These are phyloP conservation scores for Neopelma chrysocephalum DNA, from an alignment of 2,797 vertebrate species.

Conservation along the genomic window DNA sequence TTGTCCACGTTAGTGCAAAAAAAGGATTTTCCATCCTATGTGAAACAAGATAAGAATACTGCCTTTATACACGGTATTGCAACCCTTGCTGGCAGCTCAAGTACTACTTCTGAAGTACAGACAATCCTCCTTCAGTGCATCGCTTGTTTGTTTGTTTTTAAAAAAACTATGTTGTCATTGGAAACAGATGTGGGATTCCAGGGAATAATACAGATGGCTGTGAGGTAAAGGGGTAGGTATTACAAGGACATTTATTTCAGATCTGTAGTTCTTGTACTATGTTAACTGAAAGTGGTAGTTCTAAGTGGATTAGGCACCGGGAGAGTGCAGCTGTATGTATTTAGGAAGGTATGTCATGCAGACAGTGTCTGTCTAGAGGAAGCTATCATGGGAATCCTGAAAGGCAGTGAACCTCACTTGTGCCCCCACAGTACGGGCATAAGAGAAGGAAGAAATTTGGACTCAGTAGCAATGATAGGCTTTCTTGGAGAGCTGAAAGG, in stretches of 20 bases:
- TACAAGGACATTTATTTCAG: neutral
- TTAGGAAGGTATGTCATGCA: neutral
- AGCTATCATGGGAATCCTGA: neutral
- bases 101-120: neutral
- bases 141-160: neutral
- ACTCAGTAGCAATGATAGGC: neutral
- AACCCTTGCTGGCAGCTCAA: neutral
- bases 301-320: neutral
- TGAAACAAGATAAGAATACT: neutral
- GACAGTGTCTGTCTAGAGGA: neutral
- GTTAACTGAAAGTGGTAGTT: neutral
- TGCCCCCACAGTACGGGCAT: too few species aligned
- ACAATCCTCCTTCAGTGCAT: neutral
- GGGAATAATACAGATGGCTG: neutral
- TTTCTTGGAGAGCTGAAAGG: neutral
- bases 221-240: neutral
- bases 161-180: neutral
- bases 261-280: neutral
- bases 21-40: neutral
- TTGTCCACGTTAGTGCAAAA: neutral
- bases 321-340: neutral
- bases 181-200: neutral
- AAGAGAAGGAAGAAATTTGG: neutral
- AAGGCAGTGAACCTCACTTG: neutral
- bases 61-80: neutral